Conservation (phyloP, 2,888 invertebrate species). For the Ichneumon xanthorius region DNA sequence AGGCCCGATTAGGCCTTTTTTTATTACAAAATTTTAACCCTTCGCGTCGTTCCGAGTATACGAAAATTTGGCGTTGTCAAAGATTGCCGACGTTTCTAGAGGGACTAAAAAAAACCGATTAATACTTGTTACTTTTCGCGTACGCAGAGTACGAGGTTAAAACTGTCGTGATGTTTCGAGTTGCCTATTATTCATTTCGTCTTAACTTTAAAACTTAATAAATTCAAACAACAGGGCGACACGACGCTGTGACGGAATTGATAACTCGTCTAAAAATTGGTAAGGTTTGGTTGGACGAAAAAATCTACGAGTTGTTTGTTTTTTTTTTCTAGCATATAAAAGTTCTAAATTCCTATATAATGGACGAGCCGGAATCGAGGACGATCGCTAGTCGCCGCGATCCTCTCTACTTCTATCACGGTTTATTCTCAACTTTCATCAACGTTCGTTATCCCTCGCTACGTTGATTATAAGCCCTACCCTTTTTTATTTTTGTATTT, state of each 20-base stretch:
- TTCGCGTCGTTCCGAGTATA: constrained; percentile 23
- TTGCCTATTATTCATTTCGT: constrained; percentile 21
- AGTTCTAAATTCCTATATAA: constrained; percentile 66
- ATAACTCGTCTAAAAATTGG: constrained; percentile 52
- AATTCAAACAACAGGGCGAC: constrained; percentile 45
- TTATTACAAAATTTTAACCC: background rate
- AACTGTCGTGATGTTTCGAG: constrained; percentile 8
- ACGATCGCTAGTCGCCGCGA: constrained; percentile 49
- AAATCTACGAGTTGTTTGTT: constrained; percentile 55
- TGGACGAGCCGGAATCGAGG: constrained; percentile 62
- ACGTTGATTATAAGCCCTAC: constrained; percentile 55
- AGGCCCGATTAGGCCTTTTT: constrained; percentile 51
- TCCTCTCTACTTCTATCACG: constrained; percentile 51
- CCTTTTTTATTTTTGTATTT: constrained; percentile 18
- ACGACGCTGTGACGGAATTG: constrained; percentile 54
- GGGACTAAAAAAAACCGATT: background rate
- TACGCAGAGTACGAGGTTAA: constrained; percentile 1
- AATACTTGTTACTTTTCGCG: constrained; percentile 24
- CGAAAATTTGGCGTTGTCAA: constrained; percentile 20
- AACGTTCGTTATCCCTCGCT: constrained; percentile 51
- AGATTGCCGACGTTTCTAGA: constrained; percentile 8
- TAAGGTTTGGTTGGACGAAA: constrained; percentile 58
- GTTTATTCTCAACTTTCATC: constrained; percentile 45
- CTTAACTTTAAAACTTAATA: constrained; percentile 34
- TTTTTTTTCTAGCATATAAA: constrained; percentile 58